phyloP scores from a whole-genome alignment of 2,113 vertebrate genomes.

The Heterotis niloticus region DNA sequence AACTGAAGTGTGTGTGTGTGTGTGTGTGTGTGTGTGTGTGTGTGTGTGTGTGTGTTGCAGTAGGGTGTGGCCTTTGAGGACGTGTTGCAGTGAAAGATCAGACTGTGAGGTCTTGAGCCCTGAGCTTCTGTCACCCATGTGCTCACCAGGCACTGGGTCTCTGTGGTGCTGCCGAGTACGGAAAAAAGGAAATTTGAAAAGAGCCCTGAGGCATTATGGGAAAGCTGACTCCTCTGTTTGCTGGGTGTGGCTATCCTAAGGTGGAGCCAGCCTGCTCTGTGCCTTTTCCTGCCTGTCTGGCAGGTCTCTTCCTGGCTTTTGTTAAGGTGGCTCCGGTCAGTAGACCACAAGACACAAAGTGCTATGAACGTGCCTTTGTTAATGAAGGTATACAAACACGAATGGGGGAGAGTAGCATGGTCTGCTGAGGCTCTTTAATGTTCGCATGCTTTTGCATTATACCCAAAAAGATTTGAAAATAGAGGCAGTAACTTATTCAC shows the following conservation, averaged over 20 bases:
- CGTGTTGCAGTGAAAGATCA: neutral
- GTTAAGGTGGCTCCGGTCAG: neutral
- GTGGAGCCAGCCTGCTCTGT: conserved; percentile 15
- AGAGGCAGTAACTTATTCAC: neutral
- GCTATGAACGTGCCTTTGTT: too few relatives aligned
- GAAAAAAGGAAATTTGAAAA: conserved; percentile 4
- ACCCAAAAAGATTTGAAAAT: neutral
- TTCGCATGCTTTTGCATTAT: neutral
- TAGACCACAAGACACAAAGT: too few relatives aligned
- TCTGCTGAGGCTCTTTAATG: too few relatives aligned
- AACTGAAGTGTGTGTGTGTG: neutral
- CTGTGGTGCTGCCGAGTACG: conserved; percentile 14
- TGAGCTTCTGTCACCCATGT: conserved; percentile 41
- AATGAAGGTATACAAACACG: too few relatives aligned
- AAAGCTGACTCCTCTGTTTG: conserved; percentile 22
- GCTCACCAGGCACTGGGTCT: conserved; percentile 28
- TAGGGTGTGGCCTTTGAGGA: neutral
- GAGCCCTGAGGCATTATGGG: conserved; percentile 21
- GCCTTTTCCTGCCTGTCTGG: neutral
- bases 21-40: too few relatives aligned
- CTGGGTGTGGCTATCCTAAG: conserved; percentile 28
- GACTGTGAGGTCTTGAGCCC: conserved; percentile 17
- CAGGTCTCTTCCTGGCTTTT: neutral
- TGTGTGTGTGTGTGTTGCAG: neutral
- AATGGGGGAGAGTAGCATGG: too few relatives aligned